Conservation (phyloP, 30 jellyfish, hydroid and myxozoan species). For the Cassiopea andromeda region DNA sequence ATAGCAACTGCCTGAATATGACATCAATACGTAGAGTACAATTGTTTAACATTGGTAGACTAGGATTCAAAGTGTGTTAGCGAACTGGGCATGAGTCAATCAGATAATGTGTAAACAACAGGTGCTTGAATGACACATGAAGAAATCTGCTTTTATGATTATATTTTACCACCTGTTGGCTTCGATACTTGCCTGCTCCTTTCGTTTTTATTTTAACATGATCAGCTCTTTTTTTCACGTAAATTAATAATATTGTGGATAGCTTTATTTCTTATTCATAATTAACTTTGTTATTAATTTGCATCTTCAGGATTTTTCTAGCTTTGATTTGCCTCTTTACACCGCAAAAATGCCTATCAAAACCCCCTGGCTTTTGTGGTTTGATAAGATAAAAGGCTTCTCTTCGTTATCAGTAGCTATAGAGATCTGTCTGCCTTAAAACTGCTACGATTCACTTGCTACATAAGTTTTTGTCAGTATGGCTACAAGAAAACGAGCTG, state of each 20-base stretch:
- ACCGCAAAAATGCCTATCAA: background rate
- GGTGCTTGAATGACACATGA: background rate
- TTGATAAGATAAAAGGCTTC: background rate
- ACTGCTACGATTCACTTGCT: background rate
- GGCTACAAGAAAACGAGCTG: conserved; percentile 2
- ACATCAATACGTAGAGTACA: too few species aligned
- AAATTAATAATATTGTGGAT: background rate
- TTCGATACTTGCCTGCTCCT: background rate
- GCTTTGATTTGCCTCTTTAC: background rate
- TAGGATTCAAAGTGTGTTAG: background rate
- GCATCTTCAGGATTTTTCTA: background rate
- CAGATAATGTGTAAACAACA: background rate
- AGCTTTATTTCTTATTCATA: background rate
- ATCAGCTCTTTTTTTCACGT: background rate
- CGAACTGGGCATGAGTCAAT: background rate
- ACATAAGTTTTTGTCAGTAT: background rate
- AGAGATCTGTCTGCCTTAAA: background rate
- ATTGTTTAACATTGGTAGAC: too few species aligned
- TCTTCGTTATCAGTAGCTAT: background rate
- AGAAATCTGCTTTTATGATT: too few species aligned
- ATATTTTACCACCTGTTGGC: background rate
- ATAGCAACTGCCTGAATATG: too few species aligned
- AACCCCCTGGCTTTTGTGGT: background rate
- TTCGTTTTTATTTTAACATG: too few species aligned
- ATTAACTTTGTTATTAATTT: background rate